Evolutionary conservation across 2,888 invertebrate species (phyloP), one percentile per base, ranked within the genome.

Genomic region (Dinocampus coccinellae): DNA sequence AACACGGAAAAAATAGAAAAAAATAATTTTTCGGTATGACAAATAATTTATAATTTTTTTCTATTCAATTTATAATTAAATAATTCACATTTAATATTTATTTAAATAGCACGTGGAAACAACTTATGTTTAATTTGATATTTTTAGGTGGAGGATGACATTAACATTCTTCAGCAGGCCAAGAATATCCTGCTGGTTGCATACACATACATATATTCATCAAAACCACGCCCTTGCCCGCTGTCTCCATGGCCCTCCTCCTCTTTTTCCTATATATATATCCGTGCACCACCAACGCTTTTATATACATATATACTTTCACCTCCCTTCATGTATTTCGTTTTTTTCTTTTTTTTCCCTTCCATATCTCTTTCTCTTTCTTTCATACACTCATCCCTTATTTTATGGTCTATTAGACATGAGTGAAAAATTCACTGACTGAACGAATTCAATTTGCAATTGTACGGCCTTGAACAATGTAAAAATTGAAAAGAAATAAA

Each of bases 161-260:
- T 67, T 67, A 58, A 20, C 39, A 67, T 67, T 67, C 42, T 42
- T 58, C 58, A 24, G 22, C 55, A 20, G 47, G 57, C 55, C 24
- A 24, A 53, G 24, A 36, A 29, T 64, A 64, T 16, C 20, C 33
- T 42, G 58, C 47, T 3, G 9, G 47, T 47, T 47, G 20, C 16
- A 47, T 47, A 47, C 16, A 16, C 16, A 36, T 36, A 36, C 10
- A 47, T 47, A 55, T 29, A 58, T 69, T 34, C 55, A 36, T 69
- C 62, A 69, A 69, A 71, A 71, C 71, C 71, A 71, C 71, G 71
- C 71, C 71, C 71, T 71, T 71, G 65, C 39, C 36, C 20, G 52
- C 60, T 55, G 70, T 64, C 53, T 60, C 65, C 65, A 65, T 29
- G 65, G 20, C 26, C 53, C 65, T 65, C 33, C 57, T 39, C 33